Percentiles rank a stretch among this genome's conserved stretches.
These are phyloP conservation scores for Sebastolobus alascanus DNA, from an alignment of 2,797 vertebrate genomes.

Conservation along the genomic window DNA sequence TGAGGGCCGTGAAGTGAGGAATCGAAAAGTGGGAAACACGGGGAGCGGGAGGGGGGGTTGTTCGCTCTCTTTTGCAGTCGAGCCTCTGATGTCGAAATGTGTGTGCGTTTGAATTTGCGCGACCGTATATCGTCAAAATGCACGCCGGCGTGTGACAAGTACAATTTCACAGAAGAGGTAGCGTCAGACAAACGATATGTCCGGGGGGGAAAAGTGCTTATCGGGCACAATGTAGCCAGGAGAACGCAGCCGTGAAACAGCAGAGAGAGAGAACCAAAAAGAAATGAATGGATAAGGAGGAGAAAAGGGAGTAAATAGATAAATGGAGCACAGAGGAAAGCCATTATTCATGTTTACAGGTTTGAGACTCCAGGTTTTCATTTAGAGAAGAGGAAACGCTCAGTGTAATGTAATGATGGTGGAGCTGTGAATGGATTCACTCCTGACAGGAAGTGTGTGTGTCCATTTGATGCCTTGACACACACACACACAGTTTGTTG, in stretches of 20 bases:
- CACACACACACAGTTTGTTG: background rate
- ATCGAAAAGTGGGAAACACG: constrained; percentile 45
- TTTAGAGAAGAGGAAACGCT: constrained; percentile 27
- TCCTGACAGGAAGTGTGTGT: constrained; percentile 17
- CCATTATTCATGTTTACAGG: constrained; percentile 59
- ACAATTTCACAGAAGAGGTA: constrained; percentile 77
- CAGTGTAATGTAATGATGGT: constrained; percentile 24
- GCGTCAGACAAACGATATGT: constrained; percentile 62
- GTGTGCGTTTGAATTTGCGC: constrained; percentile 36
- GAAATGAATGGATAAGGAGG: constrained; percentile 26
- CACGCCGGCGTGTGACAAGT: constrained; percentile 60
- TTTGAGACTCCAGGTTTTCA: constrained; percentile 41
- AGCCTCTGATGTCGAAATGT: constrained; percentile 21
- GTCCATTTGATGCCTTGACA: constrained; percentile 25
- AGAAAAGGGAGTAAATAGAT: constrained; percentile 33
- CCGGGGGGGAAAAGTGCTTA: constrained; percentile 64
- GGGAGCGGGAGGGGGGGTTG: fast-evolving
- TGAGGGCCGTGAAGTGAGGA: constrained; percentile 39
- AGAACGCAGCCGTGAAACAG: constrained; percentile 27
- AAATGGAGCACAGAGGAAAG: constrained; percentile 42
- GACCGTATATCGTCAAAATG: constrained; percentile 59
- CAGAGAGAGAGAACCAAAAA: constrained; percentile 6
- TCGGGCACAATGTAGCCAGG: constrained; percentile 56
- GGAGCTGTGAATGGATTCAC: constrained; percentile 11
- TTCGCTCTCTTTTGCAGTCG: background rate